A percentile compares a stretch with the other conserved stretches of the same genome.
Evolutionary conservation across 2,113 vertebrate species (phyloP).

Genomic region (Gavialis gangeticus): DNA sequence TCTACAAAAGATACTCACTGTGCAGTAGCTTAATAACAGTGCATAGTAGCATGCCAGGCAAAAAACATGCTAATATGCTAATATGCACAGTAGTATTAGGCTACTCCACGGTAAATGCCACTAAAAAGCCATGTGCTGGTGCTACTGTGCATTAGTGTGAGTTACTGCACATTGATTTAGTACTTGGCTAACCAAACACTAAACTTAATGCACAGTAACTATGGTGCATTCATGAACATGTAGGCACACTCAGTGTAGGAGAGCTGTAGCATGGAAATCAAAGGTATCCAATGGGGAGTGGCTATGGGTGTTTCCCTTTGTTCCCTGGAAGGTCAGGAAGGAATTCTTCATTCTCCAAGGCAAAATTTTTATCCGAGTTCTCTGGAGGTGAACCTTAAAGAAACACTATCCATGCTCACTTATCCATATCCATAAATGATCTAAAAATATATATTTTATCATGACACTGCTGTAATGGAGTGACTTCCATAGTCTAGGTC

Average conservation of each 20-base stretch:
- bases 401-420: not conserved
- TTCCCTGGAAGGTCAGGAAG: rapidly evolving
- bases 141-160: too few relatives aligned
- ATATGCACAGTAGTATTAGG: too few relatives aligned
- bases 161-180: too few relatives aligned
- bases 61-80: too few relatives aligned
- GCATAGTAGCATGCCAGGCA: too few relatives aligned
- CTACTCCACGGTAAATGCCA: too few relatives aligned
- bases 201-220: too few relatives aligned
- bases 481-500: not conserved
- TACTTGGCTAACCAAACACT: too few relatives aligned
- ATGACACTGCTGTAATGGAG: not conserved
- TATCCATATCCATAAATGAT: not conserved
- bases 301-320: not conserved
- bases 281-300: not conserved
- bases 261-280: not conserved
- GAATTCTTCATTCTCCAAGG: not conserved
- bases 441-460: not conserved
- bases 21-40: too few relatives aligned
- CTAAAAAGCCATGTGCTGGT: too few relatives aligned
- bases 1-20: too few relatives aligned
- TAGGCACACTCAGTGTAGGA: not conserved
- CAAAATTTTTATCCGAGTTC: not conserved
- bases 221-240: too few relatives aligned
- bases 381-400: not conserved